Base-by-base conservation (phyloP, 1,140 invertebrate genomes). In the Pseudomyrmex sp. region DNA sequence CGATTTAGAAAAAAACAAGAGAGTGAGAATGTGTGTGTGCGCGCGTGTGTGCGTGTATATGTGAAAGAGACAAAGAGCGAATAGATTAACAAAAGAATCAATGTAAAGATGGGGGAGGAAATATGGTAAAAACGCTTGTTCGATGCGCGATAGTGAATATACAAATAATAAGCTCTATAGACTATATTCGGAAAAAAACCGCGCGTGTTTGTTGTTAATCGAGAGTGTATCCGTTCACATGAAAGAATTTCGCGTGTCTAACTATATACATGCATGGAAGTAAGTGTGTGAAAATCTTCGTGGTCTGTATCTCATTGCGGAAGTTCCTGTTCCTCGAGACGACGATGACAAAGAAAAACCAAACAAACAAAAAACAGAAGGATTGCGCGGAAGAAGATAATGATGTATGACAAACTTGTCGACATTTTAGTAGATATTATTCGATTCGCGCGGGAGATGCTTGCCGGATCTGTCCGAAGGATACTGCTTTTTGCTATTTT, bases 251-350 rank as follows among this genome's bases (percentile, higher is more conserved):
- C 87, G 91, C 79, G 91, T 91, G 89, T 87, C 85, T 89, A 87
- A 76, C 35, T 35, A 35, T 7, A 35, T 88, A 70, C 85, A 80
- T 79, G 69, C 65, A 59, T 72, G 68, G 9, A 68, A 75, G 61
- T 73, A 56, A 46, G 85, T 85, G 88, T 82, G 89, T 90, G 90
- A 90, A 90, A 90, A 91, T 91, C 54, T 62, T 85, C 85, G 88
- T 89, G 90, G 84, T 93, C 88, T 91, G 91, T 92, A 92, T 91
- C 91, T 93, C 91, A 91, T 92, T 70, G 70, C 56, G 93, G 90
- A 94, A 93, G 92, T 94, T 94, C 92, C 92, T 93, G 90, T 93
- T 93, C 91, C 91, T 93, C 90, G 90, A 91, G 88, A 86, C 85
- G 88, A 86, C 85, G 84, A 66, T 54, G 75, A 61, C 59, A 84